phyloP scores from a whole-genome alignment of 2,113 vertebrate genomes.

The Irena cyanogastra region DNA sequence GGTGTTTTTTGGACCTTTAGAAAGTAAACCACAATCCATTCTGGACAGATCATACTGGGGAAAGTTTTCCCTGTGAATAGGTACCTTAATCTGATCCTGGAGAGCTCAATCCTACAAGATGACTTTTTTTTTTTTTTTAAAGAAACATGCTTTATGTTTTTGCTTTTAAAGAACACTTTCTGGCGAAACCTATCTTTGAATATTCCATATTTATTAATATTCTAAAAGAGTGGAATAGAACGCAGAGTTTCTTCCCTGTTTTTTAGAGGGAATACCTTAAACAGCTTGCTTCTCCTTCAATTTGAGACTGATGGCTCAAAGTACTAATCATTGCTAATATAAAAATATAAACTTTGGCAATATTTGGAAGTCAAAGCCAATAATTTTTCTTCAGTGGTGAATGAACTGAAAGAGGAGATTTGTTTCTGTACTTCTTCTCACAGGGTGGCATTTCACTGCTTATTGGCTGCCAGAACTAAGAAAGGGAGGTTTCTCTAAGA shows the following conservation, averaged over 20 bases:
- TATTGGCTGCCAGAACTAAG: not conserved
- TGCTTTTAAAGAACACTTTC: not conserved
- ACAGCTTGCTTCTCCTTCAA: not conserved
- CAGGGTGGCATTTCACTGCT: not conserved
- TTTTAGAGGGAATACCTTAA: not conserved
- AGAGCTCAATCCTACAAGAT: not conserved
- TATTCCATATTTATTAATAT: not conserved
- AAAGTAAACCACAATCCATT: not conserved
- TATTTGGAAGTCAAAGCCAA: not conserved
- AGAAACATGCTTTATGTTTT: not conserved
- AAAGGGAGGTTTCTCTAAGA: not conserved
- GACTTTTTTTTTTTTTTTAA: not conserved
- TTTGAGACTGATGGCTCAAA: not conserved
- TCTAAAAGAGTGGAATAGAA: not conserved
- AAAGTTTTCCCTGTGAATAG: not conserved
- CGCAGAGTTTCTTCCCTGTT: not conserved
- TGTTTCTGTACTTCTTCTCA: not conserved
- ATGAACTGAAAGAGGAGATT: not conserved
- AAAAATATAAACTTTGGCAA: not conserved
- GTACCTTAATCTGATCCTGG: not conserved
- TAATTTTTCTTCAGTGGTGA: not conserved
- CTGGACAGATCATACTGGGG: not conserved
- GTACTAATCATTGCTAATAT: not conserved
- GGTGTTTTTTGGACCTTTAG: not conserved
- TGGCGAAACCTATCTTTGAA: not conserved